phyloP scores from a whole-genome alignment of 2,888 invertebrate species.

The Blastobasis lacticolella region DNA sequence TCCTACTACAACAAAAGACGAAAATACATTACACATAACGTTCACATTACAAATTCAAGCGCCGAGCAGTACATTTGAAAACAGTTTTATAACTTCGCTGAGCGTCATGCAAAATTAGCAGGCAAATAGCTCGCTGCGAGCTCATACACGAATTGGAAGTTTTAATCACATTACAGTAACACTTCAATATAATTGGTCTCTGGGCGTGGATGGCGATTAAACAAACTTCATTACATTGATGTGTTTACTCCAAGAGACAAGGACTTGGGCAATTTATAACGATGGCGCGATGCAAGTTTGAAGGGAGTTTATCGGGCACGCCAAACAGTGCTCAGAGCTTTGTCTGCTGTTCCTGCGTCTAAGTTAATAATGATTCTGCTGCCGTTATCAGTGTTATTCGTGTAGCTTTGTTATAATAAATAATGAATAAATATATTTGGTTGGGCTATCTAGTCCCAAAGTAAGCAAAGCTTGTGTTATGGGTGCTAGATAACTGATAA shows the following conservation, averaged over 20 bases:
- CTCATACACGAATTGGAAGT: background rate
- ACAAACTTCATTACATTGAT: slow-evolving; percentile 38
- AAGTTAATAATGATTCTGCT: too few relatives aligned
- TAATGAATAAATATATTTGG: too few relatives aligned
- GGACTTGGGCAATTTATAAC: slow-evolving; percentile 28
- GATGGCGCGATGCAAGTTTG: slow-evolving; percentile 27
- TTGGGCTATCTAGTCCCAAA: too few relatives aligned
- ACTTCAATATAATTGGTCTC: slow-evolving; percentile 5
- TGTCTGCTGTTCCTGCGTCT: too few relatives aligned
- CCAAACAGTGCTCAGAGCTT: too few relatives aligned
- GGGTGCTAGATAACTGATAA: too few relatives aligned
- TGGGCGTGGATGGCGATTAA: slow-evolving; percentile 18
- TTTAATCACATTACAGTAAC: background rate
- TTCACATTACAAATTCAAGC: background rate
- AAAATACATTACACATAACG: background rate
- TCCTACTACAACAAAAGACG: background rate
- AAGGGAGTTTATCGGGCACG: background rate
- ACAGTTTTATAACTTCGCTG: background rate
- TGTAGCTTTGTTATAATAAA: too few relatives aligned
- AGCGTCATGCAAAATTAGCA: background rate
- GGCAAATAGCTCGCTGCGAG: too few relatives aligned
- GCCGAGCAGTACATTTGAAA: background rate
- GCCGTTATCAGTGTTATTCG: too few relatives aligned
- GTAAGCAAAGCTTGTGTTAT: too few relatives aligned
- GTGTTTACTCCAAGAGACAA: slow-evolving; percentile 27